Evolutionary conservation across 1,140 invertebrate genomes (phyloP).

Genomic region (Drosophila albomicans): DNA sequence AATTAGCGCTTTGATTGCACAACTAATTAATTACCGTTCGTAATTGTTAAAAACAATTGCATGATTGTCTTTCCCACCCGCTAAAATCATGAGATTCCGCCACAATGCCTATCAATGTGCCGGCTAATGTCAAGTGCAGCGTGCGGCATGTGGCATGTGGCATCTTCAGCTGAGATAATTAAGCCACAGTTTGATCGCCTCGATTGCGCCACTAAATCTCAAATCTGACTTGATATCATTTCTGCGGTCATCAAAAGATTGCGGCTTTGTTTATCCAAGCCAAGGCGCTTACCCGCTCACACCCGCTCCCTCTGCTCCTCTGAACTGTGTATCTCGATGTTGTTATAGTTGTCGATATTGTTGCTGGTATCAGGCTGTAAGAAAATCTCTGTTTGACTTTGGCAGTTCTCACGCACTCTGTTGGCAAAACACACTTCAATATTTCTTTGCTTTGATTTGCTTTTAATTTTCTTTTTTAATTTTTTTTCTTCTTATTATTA

Average conservation of each 20-base stretch:
- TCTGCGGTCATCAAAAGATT: constrained; percentile 27
- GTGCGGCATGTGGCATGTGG: constrained; percentile 24
- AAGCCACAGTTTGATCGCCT: constrained; percentile 10
- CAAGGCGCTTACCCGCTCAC: constrained; percentile 32
- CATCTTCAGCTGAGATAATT: constrained; percentile 30
- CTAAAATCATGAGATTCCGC: neutral
- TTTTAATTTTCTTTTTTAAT: constrained; percentile 1
- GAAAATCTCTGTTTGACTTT: constrained; percentile 21
- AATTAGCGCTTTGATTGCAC: constrained; percentile 7
- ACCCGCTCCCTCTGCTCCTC: neutral
- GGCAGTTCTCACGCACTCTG: constrained; percentile 24
- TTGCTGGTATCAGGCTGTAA: constrained; percentile 1
- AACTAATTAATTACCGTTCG: constrained; percentile 10
- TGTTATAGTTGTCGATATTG: neutral
- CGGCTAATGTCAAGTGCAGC: constrained; percentile 32
- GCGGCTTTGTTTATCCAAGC: constrained; percentile 25
- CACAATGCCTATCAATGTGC: constrained; percentile 23
- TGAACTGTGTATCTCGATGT: constrained; percentile 6
- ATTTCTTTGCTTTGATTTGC: neutral
- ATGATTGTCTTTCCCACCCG: too few relatives aligned
- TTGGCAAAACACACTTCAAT: constrained; percentile 19
- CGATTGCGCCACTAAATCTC: constrained; percentile 20
- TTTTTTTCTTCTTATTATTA: neutral
- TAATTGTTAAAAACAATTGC: constrained; percentile 10
- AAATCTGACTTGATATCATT: constrained; percentile 43